Percentiles rank a stretch among this genome's conserved stretches.
Evolutionary conservation across 2,113 vertebrate genomes (phyloP).

Genomic region (Cercopithecus mona): DNA sequence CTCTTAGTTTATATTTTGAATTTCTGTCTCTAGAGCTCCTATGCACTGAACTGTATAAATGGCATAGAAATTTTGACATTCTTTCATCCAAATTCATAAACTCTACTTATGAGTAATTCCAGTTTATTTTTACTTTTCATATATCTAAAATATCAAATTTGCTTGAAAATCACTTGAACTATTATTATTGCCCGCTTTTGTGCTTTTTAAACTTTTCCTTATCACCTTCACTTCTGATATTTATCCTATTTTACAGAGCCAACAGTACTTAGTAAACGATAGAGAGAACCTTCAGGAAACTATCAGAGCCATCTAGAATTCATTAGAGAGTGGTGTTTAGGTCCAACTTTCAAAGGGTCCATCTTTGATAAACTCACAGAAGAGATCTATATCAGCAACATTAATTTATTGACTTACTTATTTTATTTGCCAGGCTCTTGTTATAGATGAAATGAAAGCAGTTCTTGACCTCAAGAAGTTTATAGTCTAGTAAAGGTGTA

Average conservation of each 20-base stretch:
- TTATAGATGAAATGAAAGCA: not conserved
- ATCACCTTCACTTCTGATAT: slow-evolving; percentile 8
- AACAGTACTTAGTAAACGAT: not conserved
- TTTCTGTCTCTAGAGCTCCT: slow-evolving; percentile 21
- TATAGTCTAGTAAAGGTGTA: not conserved
- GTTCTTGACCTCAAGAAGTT: not conserved
- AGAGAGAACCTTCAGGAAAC: not conserved
- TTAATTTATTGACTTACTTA: slow-evolving; percentile 4
- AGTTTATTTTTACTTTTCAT: slow-evolving; percentile 31
- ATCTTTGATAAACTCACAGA: not conserved
- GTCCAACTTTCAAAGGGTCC: not conserved
- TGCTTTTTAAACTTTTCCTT: not conserved
- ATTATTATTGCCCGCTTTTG: not conserved
- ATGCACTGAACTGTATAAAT: not conserved
- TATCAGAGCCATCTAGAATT: not conserved
- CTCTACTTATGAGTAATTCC: not conserved
- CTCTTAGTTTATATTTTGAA: slow-evolving; percentile 27
- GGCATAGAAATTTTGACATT: not conserved
- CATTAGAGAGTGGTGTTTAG: not conserved
- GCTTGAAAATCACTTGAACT: slow-evolving; percentile 32
- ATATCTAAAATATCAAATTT: not conserved
- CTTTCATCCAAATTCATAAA: slow-evolving; percentile 18
- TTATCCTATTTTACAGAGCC: not conserved
- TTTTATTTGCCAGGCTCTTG: not conserved
- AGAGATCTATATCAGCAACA: not conserved